A percentile compares a stretch with the other conserved stretches of the same genome.
These are phyloP conservation scores for Eucera pruinosa DNA, from an alignment of 2,888 invertebrate genomes.

Conservation along the genomic window DNA sequence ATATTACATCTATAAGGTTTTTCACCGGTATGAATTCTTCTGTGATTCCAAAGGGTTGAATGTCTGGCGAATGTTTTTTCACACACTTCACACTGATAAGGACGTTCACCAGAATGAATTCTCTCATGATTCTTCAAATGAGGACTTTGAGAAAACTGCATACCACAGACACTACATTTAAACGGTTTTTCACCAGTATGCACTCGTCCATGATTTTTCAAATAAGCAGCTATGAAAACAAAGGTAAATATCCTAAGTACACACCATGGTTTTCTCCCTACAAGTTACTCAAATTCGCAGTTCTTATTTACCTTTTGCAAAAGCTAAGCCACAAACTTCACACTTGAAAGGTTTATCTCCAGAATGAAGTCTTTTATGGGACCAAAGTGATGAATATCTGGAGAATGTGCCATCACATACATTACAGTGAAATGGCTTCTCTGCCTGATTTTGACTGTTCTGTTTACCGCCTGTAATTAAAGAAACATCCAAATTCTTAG, in stretches of 20 bases:
- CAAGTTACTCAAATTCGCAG: not conserved
- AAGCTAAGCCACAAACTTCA: conserved; percentile 93
- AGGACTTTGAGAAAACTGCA: conserved; percentile 95
- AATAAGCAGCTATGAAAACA: conserved; percentile 88
- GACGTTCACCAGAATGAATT: conserved; percentile 94
- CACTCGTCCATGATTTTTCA: conserved; percentile 94
- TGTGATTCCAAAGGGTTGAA: conserved; percentile 95
- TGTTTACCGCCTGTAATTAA: conserved; percentile 83
- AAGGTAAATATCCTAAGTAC: conserved; percentile 5
- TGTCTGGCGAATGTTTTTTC: conserved; percentile 95
- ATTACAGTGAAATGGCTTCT: conserved; percentile 95
- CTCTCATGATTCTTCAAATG: conserved; percentile 95
- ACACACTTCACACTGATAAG: conserved; percentile 95
- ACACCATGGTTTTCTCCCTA: not conserved
- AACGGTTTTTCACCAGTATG: conserved; percentile 90
- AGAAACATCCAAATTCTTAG: conserved; percentile 78
- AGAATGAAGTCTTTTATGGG: conserved; percentile 94
- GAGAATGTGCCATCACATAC: conserved; percentile 93
- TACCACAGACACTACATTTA: conserved; percentile 94
- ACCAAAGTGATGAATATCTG: conserved; percentile 94
- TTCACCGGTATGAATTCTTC: conserved; percentile 94
- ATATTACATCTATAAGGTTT: conserved; percentile 89
- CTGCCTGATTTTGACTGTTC: conserved; percentile 85
- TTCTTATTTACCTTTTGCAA: conserved; percentile 88
- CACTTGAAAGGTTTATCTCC: conserved; percentile 95